phyloP scores from a whole-genome alignment of 2,113 vertebrate species.

The Potamarius usumacintae region DNA sequence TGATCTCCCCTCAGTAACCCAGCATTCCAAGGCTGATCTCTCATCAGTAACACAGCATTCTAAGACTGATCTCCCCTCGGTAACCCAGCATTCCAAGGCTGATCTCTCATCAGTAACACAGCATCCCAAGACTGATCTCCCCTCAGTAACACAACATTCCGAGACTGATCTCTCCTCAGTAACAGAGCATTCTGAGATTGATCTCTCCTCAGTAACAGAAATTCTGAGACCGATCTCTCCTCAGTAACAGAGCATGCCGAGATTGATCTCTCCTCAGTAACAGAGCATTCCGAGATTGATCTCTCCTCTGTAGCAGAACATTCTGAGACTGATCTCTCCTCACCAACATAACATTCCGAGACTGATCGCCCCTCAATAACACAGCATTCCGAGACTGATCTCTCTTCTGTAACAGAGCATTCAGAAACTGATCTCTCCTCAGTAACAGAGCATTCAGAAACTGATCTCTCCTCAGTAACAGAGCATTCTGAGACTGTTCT shows the following conservation, averaged over 20 bases:
- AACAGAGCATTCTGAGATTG: neutral
- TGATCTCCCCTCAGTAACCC: too few relatives aligned
- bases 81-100: neutral
- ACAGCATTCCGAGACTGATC: neutral
- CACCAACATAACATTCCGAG: neutral
- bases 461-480: neutral
- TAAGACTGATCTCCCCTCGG: neutral
- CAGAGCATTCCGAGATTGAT: neutral
- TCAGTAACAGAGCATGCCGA: neutral
- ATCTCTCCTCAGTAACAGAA: neutral
- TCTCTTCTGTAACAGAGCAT: neutral
- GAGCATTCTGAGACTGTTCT: neutral
- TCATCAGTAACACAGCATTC: neutral
- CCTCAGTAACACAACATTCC: neutral
- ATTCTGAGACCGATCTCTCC: too few relatives aligned
- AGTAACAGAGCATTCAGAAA: neutral
- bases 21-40: neutral
- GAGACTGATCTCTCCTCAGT: neutral
- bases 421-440: neutral
- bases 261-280: neutral
- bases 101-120: neutral
- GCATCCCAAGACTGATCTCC: neutral
- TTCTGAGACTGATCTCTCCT: neutral
- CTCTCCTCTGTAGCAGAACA: neutral
- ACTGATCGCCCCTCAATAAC: neutral